Evolutionary conservation across 1,140 invertebrate species (phyloP), one percentile per base, ranked within the genome.

Genomic region (Drosophila suzukii): DNA sequence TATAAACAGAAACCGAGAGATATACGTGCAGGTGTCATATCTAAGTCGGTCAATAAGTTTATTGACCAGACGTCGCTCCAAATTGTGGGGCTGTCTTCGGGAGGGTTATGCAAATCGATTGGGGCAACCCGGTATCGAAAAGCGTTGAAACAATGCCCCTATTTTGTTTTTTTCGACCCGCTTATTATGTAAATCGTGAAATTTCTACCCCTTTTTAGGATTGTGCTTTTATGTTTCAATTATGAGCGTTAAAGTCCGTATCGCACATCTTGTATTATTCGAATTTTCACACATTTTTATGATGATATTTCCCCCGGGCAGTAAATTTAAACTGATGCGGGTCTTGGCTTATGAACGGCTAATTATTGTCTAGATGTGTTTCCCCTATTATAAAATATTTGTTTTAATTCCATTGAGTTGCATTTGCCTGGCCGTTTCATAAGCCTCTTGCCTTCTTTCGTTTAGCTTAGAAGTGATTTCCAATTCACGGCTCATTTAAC

Each of bases 41-140:
- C 49, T 75, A 88, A 83, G 72, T 88, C 83, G 83, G 83, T 88
- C 83, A 88, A 80, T 88, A 88, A 88, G 83, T 88, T 86, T 88
- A 88, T 88, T 88, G 84, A 88, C 83, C 83, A 83, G 50, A 39
- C 32, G 20, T 77, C 71, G 72, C 75, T 63, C 61, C 66, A 36
- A 62, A 67, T 74, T 57, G 27, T 36, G n/a, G 24, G 32, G 24
- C 17, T 11, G 27, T 15, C 15, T 43, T 46, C 71, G 30, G 43
- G 39, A 44, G 39, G 41, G 65, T 77, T 77, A 66, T 78, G 62
- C 44, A 86, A 81, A 85, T 86, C 57, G 63, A 73, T 86, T 86
- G 71, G 56, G 20, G 58, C 59, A 80, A 82, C 70, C 13, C 30
- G 24, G 43, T 49, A 43, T 8, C 12, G 41, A 63, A 39, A 71